These are phyloP conservation scores for Hyposmocoma kahamanoa DNA, from an alignment of 1,140 invertebrate species.

Conservation along the genomic window DNA sequence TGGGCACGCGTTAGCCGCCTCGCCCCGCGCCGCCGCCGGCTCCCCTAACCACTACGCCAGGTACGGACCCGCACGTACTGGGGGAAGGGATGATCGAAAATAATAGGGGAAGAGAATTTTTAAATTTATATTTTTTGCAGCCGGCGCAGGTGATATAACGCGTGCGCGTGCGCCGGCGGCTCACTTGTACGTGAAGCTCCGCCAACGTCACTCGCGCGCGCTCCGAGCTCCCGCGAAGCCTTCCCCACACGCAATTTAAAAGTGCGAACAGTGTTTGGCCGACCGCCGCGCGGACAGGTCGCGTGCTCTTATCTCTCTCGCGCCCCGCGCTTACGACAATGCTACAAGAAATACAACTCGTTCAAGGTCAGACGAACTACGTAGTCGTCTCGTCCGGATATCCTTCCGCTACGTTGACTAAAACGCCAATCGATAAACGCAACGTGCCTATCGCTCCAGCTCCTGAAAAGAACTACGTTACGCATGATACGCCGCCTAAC, in stretches of 20 bases:
- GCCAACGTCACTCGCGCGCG: slow-evolving; percentile 46
- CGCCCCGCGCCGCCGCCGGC: slow-evolving; percentile 26
- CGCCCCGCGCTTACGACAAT: slow-evolving; percentile 50
- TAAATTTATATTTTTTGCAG: slow-evolving; percentile 72
- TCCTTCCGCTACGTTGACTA: slow-evolving; percentile 50
- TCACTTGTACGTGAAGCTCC: slow-evolving; percentile 66
- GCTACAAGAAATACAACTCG: slow-evolving; percentile 72
- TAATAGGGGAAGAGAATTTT: slow-evolving; percentile 73
- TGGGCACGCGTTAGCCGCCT: slow-evolving; percentile 60
- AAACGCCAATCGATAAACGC: slow-evolving; percentile 54
- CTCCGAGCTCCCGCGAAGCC: slow-evolving; percentile 54
- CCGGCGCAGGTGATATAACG: slow-evolving; percentile 72
- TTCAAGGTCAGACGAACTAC: slow-evolving; percentile 73
- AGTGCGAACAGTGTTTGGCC: slow-evolving; percentile 51
- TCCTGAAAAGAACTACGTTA: slow-evolving; percentile 70
- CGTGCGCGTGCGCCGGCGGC: slow-evolving; percentile 64
- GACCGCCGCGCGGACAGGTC: slow-evolving; percentile 47
- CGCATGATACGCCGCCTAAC: slow-evolving; percentile 63
- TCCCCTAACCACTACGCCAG: slow-evolving; percentile 53
- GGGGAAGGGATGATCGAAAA: slow-evolving; percentile 72
- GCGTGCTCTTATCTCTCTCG: slow-evolving; percentile 31
- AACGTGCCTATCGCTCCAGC: slow-evolving; percentile 72
- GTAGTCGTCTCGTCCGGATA: slow-evolving; percentile 73
- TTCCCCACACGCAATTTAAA: slow-evolving; percentile 22
- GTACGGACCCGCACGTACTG: slow-evolving; percentile 64